Conservation (phyloP, 2,797 vertebrate genomes). For the Tinamus major region DNA sequence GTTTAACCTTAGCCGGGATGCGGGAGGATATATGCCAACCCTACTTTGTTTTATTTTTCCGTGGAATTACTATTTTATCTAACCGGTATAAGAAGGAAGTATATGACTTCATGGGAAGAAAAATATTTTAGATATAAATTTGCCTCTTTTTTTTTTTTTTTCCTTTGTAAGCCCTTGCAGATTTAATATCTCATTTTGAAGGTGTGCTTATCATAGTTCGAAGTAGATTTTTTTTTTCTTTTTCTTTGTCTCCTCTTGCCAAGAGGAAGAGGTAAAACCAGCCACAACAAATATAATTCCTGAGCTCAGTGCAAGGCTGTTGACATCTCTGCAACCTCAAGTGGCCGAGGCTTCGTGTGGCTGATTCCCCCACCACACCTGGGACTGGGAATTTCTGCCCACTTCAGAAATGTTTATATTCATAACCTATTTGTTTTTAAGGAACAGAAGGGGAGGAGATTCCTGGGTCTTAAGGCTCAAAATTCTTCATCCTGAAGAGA, state of each 20-base stretch:
- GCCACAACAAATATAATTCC: neutral
- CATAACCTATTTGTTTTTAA: neutral
- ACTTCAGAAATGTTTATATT: neutral
- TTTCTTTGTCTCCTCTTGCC: neutral
- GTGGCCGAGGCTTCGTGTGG: neutral
- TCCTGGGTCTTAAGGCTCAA: neutral
- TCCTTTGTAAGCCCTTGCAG: neutral
- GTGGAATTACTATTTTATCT: neutral
- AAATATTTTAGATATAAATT: neutral
- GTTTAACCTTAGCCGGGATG: neutral
- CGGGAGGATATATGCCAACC: neutral
- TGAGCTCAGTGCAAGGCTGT: neutral
- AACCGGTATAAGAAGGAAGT: neutral
- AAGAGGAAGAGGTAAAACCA: neutral
- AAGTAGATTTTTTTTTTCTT: neutral
- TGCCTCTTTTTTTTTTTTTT: neutral
- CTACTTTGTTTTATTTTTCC: neutral
- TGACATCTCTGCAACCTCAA: neutral
- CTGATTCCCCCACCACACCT: rapidly evolving
- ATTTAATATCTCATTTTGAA: neutral
- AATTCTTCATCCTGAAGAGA: neutral
- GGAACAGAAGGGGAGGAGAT: neutral
- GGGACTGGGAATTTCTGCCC: neutral
- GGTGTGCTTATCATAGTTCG: neutral
- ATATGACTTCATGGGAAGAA: neutral